Base-by-base conservation (phyloP, 2,113 vertebrate genomes). In the Caloenas nicobarica region DNA sequence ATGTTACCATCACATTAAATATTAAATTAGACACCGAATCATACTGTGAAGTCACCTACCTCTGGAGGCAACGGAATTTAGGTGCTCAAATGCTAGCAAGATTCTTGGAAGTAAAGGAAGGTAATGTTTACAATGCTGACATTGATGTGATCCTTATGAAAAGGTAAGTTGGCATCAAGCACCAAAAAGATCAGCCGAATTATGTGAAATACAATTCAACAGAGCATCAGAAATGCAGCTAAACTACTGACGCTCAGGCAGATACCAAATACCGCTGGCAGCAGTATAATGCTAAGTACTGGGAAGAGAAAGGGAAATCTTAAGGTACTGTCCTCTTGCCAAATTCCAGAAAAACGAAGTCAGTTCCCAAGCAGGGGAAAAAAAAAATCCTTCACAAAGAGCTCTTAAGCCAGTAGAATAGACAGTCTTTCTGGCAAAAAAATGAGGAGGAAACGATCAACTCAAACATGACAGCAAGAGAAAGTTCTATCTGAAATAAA, bases 401-500 rank as follows among this genome's bases (percentile, higher is more conserved):
- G 31, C 72, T 86, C 72, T 92, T 89, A 94, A 86, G 24, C 38
- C 77, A 90, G 68, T 11, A 62, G 29, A 95, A 89, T 29, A 91
- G 42, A 89, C 93, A 91, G 84, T 38, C 56, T 68, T 89, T 91
- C 68, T 71, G 46, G 56, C 60, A 62, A 64, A 38, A 61, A 42
- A 40, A 40, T 0, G 1, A 66, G 4, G 24, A 68, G 76, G 79
- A 94, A 96, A 72, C 34, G 8, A 61, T 93, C 77, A 77, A 73
- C 83, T 88, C 51, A 68, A 72, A 84, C 53, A 90, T 1, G 38
- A 65, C 8, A 93, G n/a, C 72, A 81, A 57, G 72, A 91, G 72
- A 90, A 95, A 94, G 72, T 87, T 82, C 58, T 51, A 64, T 88
- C 46, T 88, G 76, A 94, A 95, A 96, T 78, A 94, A 88, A 95